Evolutionary conservation across 2,888 invertebrate genomes (phyloP).

Genomic region (Drosophila kuntzei): DNA sequence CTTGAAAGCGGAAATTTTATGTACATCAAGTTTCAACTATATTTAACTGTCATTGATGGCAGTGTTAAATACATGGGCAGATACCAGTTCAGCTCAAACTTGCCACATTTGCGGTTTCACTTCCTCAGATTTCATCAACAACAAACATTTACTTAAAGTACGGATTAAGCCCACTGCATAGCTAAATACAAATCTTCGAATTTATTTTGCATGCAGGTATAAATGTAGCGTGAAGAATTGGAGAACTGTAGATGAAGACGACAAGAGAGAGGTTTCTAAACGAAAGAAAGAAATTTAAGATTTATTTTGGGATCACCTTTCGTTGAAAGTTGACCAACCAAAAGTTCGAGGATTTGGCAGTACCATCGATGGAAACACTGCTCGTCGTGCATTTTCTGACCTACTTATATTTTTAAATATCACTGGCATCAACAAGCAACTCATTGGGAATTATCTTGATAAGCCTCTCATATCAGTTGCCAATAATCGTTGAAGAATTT

Average conservation of each 20-base stretch:
- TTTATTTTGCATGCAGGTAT: not conserved
- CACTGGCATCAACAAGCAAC: not conserved
- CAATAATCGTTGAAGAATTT: too few species aligned
- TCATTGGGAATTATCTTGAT: not conserved
- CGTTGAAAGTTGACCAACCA: constrained; percentile 7
- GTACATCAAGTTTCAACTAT: too few species aligned
- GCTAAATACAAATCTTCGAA: not conserved
- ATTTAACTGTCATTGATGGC: too few species aligned
- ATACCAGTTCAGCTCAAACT: too few species aligned
- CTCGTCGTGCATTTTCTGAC: not conserved
- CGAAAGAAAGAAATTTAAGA: constrained; percentile 4
- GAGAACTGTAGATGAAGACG: not conserved
- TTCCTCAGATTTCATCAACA: too few species aligned
- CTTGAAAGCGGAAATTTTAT: too few species aligned
- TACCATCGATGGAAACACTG: constrained; percentile 1
- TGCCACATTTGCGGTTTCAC: too few species aligned
- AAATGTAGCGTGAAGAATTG: not conserved
- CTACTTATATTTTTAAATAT: not conserved
- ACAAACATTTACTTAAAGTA: not conserved
- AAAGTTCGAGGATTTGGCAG: constrained; percentile 4
- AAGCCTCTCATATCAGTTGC: too few species aligned
- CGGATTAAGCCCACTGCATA: not conserved
- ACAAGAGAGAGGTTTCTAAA: not conserved
- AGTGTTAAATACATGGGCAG: too few species aligned
- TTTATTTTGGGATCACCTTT: constrained; percentile 12